phyloP scores from a whole-genome alignment of 2,797 vertebrate genomes.

The Cygnus olor region DNA sequence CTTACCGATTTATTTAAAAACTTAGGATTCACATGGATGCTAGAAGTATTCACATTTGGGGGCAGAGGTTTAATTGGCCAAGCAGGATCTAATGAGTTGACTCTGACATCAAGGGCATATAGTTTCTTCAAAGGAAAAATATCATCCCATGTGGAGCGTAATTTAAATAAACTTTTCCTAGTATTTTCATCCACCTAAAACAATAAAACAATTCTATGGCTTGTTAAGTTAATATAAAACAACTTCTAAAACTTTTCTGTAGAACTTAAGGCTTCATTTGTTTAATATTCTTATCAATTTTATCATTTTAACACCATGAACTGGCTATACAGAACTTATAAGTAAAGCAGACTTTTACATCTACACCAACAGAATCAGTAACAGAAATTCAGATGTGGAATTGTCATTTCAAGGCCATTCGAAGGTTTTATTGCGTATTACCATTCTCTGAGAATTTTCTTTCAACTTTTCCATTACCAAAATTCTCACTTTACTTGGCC shows the following conservation, averaged over 20 bases:
- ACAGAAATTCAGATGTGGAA: not conserved
- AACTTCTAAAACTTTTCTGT: slow-evolving; percentile 67
- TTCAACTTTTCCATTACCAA: slow-evolving; percentile 68
- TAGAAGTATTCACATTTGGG: slow-evolving; percentile 92
- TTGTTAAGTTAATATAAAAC: slow-evolving; percentile 85
- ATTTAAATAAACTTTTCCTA: slow-evolving; percentile 99
- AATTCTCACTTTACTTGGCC: slow-evolving; percentile 62
- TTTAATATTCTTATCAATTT: slow-evolving; percentile 8
- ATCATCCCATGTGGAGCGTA: slow-evolving; percentile 98
- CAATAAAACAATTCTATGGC: slow-evolving; percentile 88
- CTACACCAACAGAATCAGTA: not conserved
- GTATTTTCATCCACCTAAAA: slow-evolving; percentile 99
- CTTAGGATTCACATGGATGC: slow-evolving; percentile 99
- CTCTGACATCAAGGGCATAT: slow-evolving; percentile 93
- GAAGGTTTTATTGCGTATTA: slow-evolving; percentile 39
- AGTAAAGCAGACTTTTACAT: not conserved
- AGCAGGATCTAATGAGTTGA: slow-evolving; percentile 95
- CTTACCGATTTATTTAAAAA: slow-evolving; percentile 97
- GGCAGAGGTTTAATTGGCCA: slow-evolving; percentile 98
- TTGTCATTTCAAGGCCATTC: slow-evolving; percentile 32
- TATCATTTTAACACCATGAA: not conserved
- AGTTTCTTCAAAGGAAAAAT: slow-evolving; percentile 98
- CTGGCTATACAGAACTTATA: not conserved
- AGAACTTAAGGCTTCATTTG: slow-evolving; percentile 17
- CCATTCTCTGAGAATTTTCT: slow-evolving; percentile 56